Base-by-base conservation (phyloP, 2,888 invertebrate species). In the Lepidonotus clava region DNA sequence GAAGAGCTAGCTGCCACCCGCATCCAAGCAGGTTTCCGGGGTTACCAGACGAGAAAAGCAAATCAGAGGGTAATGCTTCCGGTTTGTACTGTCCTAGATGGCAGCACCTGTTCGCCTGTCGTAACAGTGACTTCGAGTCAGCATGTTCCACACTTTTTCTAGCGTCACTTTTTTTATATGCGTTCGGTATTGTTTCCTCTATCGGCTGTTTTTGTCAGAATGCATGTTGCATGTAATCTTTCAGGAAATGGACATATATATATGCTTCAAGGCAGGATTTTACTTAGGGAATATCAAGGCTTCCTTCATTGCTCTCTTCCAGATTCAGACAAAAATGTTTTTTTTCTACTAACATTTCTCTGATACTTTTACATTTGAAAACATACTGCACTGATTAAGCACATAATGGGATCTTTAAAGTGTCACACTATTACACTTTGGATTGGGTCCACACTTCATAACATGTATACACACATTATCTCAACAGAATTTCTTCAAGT, bases 21-120 rank as follows among this genome's bases (percentile, higher is more conserved):
- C 77, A 92, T 92, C 76, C 92, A 92, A 88, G 91, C 92, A 11
- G 90, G 90, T 38, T 87, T 90, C 85, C 86, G 92, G n/a, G 92
- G 92, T 28, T 86, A 86, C 87, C 89, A 89, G 80, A 67, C 40
- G 24, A 53, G 66, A 40, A 84, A 84, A 84, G 38, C 24, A 11
- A 80, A 80, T n/a, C 41, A 80, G 32, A 41, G 80, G 46, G 41
- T 51, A 80, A 80, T 41, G 46, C 46, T 80, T 11, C n/a, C 46
- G 51, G 41, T 46, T 41, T 51, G 41, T 80, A 51, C 38, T 34
- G n/a, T 34, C 24, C 46, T 80, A 80, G 80, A 80, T 80, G 80
- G 80, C 80, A 24, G 80, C 80, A 80, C 80, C 71, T 71, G 71
- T 71, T 4, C 71, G 14, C 38, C 36, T 71, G 38, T 71, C n/a